Conservation (phyloP, 64 coral and sea anemone genomes). For the Acropora yongei region DNA sequence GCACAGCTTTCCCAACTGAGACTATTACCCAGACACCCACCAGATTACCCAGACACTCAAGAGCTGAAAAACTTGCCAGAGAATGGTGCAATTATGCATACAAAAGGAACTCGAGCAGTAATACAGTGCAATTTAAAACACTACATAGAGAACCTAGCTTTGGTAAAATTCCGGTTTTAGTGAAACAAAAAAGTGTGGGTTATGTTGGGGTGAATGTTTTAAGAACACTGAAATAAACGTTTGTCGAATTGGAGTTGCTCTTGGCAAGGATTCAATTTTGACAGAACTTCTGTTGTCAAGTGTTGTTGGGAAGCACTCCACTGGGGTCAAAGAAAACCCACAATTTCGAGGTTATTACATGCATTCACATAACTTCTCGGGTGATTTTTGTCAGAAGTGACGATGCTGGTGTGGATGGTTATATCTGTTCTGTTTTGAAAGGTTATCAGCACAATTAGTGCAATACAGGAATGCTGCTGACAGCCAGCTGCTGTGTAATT, state of each 20-base stretch:
- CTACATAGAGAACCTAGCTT: neutral
- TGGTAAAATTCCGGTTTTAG: neutral
- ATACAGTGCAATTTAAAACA: neutral
- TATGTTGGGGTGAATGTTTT: constrained; percentile 54
- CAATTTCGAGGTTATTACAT: neutral
- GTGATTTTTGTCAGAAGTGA: neutral
- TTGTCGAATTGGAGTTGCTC: too few relatives aligned
- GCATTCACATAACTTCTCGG: constrained; percentile 31
- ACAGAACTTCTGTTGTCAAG: too few relatives aligned
- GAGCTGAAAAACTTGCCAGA: neutral
- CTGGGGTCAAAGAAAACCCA: neutral
- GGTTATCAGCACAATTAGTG: constrained; percentile 53
- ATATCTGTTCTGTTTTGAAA: constrained; percentile 57
- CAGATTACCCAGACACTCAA: neutral
- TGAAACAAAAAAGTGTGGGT: neutral
- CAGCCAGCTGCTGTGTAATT: too few relatives aligned
- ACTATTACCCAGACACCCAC: constrained; percentile 20
- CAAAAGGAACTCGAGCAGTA: constrained; percentile 25
- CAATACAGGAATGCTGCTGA: too few relatives aligned
- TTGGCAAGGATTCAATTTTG: too few relatives aligned
- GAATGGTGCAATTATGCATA: neutral
- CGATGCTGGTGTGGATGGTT: neutral
- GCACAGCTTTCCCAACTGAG: constrained; percentile 37
- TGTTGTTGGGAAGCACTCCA: too few relatives aligned
- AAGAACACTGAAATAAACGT: neutral